These are phyloP conservation scores for Rotaria macrura DNA, from an alignment of 2,888 invertebrate genomes.

Conservation along the genomic window DNA sequence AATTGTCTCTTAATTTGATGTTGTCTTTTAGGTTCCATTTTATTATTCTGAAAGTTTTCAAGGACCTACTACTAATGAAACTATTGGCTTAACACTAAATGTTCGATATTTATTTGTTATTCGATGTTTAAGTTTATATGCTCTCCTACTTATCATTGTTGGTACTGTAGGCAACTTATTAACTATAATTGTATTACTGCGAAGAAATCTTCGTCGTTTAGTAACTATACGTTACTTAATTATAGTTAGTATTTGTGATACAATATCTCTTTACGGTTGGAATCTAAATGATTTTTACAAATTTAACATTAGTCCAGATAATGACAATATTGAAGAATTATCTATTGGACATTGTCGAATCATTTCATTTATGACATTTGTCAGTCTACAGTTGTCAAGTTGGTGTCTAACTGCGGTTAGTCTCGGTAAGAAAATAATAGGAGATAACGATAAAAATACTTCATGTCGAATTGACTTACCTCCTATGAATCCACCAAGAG, in stretches of 20 bases:
- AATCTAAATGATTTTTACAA: constrained; percentile 33
- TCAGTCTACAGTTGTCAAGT: constrained; percentile 24
- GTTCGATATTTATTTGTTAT: neutral
- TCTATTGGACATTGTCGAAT: constrained; percentile 24
- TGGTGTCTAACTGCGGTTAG: constrained; percentile 30
- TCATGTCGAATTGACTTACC: no score
- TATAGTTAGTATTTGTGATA: constrained; percentile 23
- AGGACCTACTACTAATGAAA: neutral
- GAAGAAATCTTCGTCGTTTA: constrained; percentile 23
- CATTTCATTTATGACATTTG: constrained; percentile 32
- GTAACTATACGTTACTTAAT: constrained; percentile 25
- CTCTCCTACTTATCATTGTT: neutral
- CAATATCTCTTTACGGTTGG: constrained; percentile 29
- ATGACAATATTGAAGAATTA: constrained; percentile 28
- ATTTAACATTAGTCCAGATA: constrained; percentile 23
- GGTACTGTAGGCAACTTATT: constrained; percentile 24
- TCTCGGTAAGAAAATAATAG: neutral
- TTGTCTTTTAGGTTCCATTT: neutral
- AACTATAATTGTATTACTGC: constrained; percentile 19
- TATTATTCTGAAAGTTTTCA: neutral
- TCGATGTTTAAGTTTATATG: neutral
- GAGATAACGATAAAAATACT: no score
- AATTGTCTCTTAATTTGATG: no score
- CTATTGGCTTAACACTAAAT: neutral
- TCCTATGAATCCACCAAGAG: no score